Base-by-base conservation (phyloP, 2,888 invertebrate species). In the Coecobrya sp. region DNA sequence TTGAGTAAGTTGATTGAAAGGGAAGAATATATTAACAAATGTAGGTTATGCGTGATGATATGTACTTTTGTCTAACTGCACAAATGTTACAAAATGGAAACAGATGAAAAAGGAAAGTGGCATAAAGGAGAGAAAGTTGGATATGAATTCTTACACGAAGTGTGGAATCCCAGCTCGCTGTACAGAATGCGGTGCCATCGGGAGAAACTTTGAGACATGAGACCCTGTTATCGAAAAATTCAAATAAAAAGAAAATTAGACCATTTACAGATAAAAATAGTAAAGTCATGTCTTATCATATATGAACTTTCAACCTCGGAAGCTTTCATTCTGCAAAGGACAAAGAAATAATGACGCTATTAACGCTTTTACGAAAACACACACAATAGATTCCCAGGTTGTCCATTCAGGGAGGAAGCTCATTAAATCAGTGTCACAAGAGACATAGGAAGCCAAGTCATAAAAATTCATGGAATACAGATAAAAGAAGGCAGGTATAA, bases 161-260 rank as follows among this genome's bases (percentile, higher is more conserved):
- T 70, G 98, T 98, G 95, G 97, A 97, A 96, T 98, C 99, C 99
- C 99, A 99, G 95, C 99, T 99, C 93, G 99, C 99, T 65, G 99
- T 99, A 95, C 98, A 98, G 19, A 99, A 97, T 89, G 99, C 99
- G 52, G 99, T 99, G 93, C 99, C 99, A 96, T 99, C 99, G 81
- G 99, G 99, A 91, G 99, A 98, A 62, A 99, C 98, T 96, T 98
- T 98, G 93, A 99, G 97, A 96, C 98, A 98, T 85, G 98, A 98
- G 68, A 99, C 98, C 95, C 91, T 55, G 96, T 99, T 99, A 96
- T 99, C 99, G 99, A 99, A 96, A 99, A 98, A 96, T 99, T 99
- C 65, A 99, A n/a, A n/a, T n/a, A n/a, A n/a, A n/a, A n/a, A n/a
- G n/a, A n/a, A n/a, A n/a, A n/a, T n/a, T n/a, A n/a, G n/a, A n/a